Percentiles rank a stretch among this genome's conserved stretches.
Evolutionary conservation across 2,888 invertebrate species (phyloP).

Genomic region (Polylopha cassiicola): DNA sequence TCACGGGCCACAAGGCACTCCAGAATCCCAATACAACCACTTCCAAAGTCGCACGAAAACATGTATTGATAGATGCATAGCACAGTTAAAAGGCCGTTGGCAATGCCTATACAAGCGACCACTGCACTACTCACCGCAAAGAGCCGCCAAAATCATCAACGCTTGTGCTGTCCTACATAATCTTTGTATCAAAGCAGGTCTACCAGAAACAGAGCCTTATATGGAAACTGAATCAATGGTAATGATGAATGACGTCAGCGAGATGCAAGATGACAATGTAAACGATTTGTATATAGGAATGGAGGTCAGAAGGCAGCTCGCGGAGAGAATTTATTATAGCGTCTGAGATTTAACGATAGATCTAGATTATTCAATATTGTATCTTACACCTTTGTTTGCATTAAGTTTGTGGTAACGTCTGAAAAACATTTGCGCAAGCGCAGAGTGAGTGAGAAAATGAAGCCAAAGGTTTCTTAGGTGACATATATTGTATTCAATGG

Average conservation of each 20-base stretch:
- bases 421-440: no score
- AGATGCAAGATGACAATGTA: constrained; percentile 48
- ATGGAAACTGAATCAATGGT: constrained; percentile 37
- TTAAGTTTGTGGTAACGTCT: no score
- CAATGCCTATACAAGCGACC: constrained; percentile 47
- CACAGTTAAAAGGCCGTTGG: constrained; percentile 49
- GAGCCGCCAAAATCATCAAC: constrained; percentile 52
- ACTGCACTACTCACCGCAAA: constrained; percentile 48
- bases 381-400: no score
- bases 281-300: constrained; percentile 51
- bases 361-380: no score
- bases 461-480: no score
- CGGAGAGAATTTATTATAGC: constrained; percentile 51
- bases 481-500: constrained; percentile 12
- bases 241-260: constrained; percentile 39
- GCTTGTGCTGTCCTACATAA: constrained; percentile 55
- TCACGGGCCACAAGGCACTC: constrained; percentile 45
- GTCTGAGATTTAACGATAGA: constrained; percentile 33
- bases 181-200: constrained; percentile 39
- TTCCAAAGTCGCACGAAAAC: constrained; percentile 45
- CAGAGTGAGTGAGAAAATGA: no score
- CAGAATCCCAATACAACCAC: constrained; percentile 53
- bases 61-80: constrained; percentile 46
- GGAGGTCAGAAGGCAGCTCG: constrained; percentile 48
- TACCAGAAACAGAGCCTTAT: constrained; percentile 40